These are phyloP conservation scores for Lagopus muta DNA, from an alignment of 2,113 vertebrate species.

Conservation along the genomic window DNA sequence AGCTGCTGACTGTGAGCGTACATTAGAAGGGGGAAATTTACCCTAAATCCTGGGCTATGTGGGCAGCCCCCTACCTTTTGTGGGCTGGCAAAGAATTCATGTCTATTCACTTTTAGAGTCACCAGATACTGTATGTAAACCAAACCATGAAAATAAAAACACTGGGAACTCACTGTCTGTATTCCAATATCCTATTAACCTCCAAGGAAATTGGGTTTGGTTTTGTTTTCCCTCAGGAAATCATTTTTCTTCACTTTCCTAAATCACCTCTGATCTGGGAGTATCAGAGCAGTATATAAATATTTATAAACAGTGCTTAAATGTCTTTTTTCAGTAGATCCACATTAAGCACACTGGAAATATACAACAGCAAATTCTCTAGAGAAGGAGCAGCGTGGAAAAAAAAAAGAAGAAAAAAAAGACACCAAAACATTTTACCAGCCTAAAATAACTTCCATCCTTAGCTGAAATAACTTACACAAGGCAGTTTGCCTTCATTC, in stretches of 20 bases:
- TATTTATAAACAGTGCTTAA: conserved; percentile 18
- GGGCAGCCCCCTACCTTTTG: not conserved
- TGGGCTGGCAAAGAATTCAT: not conserved
- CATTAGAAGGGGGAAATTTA: not conserved
- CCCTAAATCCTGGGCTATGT: not conserved
- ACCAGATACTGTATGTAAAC: not conserved
- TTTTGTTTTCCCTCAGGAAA: not conserved
- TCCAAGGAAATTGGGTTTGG: not conserved
- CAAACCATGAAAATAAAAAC: not conserved
- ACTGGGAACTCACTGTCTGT: not conserved
- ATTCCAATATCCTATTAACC: not conserved
- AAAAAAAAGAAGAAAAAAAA: not conserved
- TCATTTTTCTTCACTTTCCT: not conserved
- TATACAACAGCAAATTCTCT: not conserved
- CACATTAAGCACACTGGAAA: not conserved
- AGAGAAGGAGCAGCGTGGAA: not conserved
- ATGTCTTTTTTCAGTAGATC: not conserved
- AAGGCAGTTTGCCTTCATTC: not conserved
- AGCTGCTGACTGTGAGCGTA: not conserved
- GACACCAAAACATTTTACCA: not conserved
- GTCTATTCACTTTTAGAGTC: not conserved
- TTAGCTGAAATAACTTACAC: not conserved
- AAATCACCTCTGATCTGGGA: not conserved
- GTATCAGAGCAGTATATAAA: not conserved
- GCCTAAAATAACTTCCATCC: not conserved